Percentiles rank a stretch among this genome's conserved stretches.
Evolutionary conservation across 2,797 vertebrate species (phyloP).

Genomic region (Cephalopachus bancanus): DNA sequence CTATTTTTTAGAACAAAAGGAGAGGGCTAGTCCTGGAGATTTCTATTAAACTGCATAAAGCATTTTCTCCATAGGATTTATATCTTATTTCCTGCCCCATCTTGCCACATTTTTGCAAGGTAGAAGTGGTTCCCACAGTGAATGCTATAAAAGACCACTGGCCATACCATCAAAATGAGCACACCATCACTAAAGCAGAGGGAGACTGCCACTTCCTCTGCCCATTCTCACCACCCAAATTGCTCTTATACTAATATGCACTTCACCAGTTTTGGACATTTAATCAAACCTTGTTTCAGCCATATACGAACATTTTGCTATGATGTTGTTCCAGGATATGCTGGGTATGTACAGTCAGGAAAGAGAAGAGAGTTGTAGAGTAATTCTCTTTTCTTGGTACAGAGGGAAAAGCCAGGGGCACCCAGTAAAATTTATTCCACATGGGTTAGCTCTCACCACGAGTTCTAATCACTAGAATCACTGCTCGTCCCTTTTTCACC

Average conservation of each 20-base stretch:
- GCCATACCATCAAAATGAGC: background rate
- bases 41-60: background rate
- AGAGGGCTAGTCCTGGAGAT: background rate
- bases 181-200: background rate
- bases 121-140: background rate
- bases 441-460: background rate
- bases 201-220: background rate
- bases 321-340: background rate
- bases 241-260: background rate
- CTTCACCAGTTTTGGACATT: background rate
- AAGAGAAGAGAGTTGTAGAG: background rate
- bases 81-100: background rate
- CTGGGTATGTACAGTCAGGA: background rate
- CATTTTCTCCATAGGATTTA: background rate
- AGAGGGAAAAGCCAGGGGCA: background rate
- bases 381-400: background rate
- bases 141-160: background rate
- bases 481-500: background rate
- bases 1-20: constrained; percentile 5
- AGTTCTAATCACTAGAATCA: background rate
- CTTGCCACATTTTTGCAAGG: background rate
- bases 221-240: background rate
- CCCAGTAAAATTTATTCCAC: background rate
- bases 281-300: background rate
- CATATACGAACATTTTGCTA: background rate